phyloP scores from a whole-genome alignment of 2,113 vertebrate species.

The Triplophysa rosa region DNA sequence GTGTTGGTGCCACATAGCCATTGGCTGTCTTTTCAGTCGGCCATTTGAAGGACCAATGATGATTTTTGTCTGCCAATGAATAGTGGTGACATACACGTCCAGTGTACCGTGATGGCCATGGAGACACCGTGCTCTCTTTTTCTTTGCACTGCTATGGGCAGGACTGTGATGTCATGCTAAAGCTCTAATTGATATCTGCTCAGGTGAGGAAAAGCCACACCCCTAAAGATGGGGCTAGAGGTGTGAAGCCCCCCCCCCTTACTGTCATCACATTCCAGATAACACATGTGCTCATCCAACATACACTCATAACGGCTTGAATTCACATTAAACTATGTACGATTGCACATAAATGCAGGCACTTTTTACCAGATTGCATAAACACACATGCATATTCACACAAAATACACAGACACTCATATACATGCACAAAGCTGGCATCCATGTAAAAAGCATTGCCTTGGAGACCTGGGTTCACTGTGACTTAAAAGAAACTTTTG shows the following conservation, averaged over 20 bases:
- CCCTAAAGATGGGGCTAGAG: slow-evolving; percentile 3
- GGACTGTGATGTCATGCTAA: slow-evolving; percentile 31
- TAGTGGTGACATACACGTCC: slow-evolving; percentile 3
- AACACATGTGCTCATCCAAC: slow-evolving; percentile 1
- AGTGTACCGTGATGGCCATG: slow-evolving; percentile 10
- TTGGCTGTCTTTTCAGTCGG: slow-evolving; percentile 22
- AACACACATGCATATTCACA: background rate
- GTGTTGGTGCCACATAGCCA: slow-evolving; percentile 36
- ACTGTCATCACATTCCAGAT: slow-evolving; percentile 8
- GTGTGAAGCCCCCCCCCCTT: slow-evolving; percentile 22
- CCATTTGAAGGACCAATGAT: slow-evolving; percentile 39
- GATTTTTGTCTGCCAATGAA: slow-evolving; percentile 34
- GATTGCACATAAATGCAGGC: background rate
- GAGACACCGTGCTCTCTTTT: slow-evolving; percentile 30
- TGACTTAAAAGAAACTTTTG: slow-evolving; percentile 72
- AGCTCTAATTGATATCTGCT: slow-evolving; percentile 24
- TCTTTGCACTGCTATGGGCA: slow-evolving; percentile 40
- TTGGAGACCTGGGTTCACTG: slow-evolving; percentile 90
- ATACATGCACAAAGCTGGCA: slow-evolving; percentile 32
- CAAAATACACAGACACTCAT: background rate
- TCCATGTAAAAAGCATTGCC: slow-evolving; percentile 58
- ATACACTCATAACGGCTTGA: background rate
- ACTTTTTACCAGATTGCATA: background rate
- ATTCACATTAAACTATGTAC: background rate
- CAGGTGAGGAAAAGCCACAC: slow-evolving; percentile 43